Evolutionary conservation across 2,888 invertebrate species (phyloP).

Genomic region (Ellobium chinense): DNA sequence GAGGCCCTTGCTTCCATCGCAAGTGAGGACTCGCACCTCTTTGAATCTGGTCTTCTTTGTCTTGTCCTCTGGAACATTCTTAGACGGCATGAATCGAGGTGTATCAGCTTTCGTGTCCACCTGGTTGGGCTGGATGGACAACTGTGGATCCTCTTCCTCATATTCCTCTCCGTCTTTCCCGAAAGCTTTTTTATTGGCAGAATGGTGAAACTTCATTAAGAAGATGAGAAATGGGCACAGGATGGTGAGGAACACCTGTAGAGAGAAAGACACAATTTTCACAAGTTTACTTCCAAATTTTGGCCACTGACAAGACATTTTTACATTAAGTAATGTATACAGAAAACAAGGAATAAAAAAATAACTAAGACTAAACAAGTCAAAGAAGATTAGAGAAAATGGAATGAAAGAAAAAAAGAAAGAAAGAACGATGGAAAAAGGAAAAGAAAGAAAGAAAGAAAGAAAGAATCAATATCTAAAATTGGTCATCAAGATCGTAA

Average conservation of each 20-base stretch:
- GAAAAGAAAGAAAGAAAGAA: too few relatives aligned
- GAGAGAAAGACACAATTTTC: neutral
- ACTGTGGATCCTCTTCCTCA: neutral
- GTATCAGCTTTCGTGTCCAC: neutral
- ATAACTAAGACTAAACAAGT: too few relatives aligned
- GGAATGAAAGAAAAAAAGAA: too few relatives aligned
- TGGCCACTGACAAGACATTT: too few relatives aligned
- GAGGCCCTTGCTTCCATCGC: conserved; percentile 56
- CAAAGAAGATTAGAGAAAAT: too few relatives aligned
- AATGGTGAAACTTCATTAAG: conserved; percentile 69
- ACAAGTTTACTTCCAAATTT: too few relatives aligned
- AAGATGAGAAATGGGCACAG: conserved; percentile 69
- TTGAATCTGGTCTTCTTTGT: conserved; percentile 56
- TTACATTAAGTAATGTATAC: too few relatives aligned
- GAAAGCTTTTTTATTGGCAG: conserved; percentile 51
- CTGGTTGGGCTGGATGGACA: neutral
- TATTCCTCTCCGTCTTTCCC: conserved; percentile 37
- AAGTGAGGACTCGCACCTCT: conserved; percentile 59
- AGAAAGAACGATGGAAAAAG: too few relatives aligned
- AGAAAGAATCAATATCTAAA: too few relatives aligned
- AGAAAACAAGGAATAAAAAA: too few relatives aligned
- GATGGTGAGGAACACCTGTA: conserved; percentile 69
- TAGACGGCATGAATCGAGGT: conserved; percentile 8
- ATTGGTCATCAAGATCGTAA: too few relatives aligned
- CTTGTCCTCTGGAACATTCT: conserved; percentile 2